A percentile compares a stretch with the other conserved stretches of the same genome.
phyloP scores from a whole-genome alignment of 2,113 vertebrate genomes.

The Ramphastos sulfuratus region DNA sequence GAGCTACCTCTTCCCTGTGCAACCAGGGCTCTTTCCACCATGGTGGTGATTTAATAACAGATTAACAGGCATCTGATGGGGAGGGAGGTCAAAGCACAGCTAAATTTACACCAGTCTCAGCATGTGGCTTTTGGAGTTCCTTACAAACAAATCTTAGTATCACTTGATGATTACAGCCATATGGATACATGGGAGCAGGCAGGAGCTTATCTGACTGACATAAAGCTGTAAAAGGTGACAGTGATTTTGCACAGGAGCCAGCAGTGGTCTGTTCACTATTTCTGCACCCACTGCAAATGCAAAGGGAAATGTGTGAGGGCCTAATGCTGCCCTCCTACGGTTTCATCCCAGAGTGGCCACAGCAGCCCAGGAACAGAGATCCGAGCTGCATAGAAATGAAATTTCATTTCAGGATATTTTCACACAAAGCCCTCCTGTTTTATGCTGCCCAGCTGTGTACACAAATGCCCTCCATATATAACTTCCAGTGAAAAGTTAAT shows the following conservation, averaged over 20 bases:
- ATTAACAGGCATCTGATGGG: conserved; percentile 3
- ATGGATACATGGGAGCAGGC: neutral
- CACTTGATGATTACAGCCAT: conserved; percentile 30
- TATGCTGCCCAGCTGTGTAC: conserved; percentile 68
- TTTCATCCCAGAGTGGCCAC: neutral
- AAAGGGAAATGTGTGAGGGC: neutral
- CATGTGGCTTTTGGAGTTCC: conserved; percentile 42
- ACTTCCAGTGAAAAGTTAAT: conserved; percentile 67
- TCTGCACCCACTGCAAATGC: neutral
- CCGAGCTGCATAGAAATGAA: conserved; percentile 21
- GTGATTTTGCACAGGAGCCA: conserved; percentile 36
- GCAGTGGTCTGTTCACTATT: neutral
- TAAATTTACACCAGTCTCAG: conserved; percentile 41
- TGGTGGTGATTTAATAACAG: neutral
- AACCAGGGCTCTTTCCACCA: neutral
- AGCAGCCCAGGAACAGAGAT: neutral
- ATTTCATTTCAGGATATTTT: conserved; percentile 62
- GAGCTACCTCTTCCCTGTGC: neutral
- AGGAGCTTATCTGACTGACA: neutral
- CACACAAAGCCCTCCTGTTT: conserved; percentile 67
- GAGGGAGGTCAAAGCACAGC: conserved; percentile 14
- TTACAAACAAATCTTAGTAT: conserved; percentile 8
- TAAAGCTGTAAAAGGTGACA: conserved; percentile 23
- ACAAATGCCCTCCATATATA: conserved; percentile 65
- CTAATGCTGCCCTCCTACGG: conserved; percentile 21